These are phyloP conservation scores for Mythimna impura DNA, from an alignment of 2,888 invertebrate species.

Conservation along the genomic window DNA sequence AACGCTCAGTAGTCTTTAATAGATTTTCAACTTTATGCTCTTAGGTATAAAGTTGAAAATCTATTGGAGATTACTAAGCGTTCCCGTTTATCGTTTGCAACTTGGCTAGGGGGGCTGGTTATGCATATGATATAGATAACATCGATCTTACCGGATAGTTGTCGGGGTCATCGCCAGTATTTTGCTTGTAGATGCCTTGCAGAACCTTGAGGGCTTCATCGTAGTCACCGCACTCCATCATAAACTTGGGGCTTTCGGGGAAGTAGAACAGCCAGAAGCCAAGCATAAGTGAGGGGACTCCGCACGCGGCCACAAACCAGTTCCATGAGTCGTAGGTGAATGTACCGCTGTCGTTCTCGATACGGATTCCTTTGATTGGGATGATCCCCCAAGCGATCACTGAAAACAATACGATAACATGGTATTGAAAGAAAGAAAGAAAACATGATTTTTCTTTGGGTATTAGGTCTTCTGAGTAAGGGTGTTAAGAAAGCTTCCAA, in stretches of 20 bases:
- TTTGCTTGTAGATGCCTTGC: conserved; percentile 92
- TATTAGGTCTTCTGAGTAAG: neutral
- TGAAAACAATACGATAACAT: conserved; percentile 68
- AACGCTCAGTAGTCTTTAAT: too few relatives aligned
- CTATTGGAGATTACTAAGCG: too few relatives aligned
- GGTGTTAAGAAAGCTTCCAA: neutral
- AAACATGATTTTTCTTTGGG: too few relatives aligned
- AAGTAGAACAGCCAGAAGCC: conserved; percentile 93
- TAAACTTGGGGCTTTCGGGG: conserved; percentile 96
- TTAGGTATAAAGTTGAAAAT: too few relatives aligned
- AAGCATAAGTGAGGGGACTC: conserved; percentile 92
- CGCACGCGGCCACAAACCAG: conserved; percentile 94
- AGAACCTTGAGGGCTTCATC: conserved; percentile 93
- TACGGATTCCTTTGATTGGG: conserved; percentile 92
- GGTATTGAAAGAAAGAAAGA: too few relatives aligned
- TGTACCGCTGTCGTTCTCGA: conserved; percentile 86
- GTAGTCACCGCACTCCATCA: conserved; percentile 94
- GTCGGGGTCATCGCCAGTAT: conserved; percentile 93
- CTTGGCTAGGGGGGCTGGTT: too few relatives aligned
- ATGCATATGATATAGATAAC: neutral
- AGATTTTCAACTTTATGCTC: too few relatives aligned
- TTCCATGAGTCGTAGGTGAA: conserved; percentile 95
- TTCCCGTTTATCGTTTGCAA: too few relatives aligned
- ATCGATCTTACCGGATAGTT: conserved; percentile 92
- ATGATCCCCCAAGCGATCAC: conserved; percentile 95